Base-by-base conservation (phyloP, 1,140 invertebrate species). In the Drosophila pachea region DNA sequence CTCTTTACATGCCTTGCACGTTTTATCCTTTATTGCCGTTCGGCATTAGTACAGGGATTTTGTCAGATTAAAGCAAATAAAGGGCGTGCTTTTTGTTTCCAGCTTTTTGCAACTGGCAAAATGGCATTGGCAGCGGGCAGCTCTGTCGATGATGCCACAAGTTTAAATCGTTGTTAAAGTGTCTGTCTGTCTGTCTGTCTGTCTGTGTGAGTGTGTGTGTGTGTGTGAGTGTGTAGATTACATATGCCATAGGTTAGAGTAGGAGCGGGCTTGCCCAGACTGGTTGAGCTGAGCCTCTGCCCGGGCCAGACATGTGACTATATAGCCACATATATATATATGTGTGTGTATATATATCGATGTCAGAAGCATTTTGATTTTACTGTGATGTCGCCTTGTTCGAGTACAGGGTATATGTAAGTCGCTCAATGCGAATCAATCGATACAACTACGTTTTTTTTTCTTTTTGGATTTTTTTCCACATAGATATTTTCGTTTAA, bases 21-120 rank as follows among this genome's bases (percentile, higher is more conserved):
- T 86, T 86, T 86, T 69, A 81, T 86, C 81, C 82, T 86, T 86
- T 86, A 86, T 86, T 86, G 81, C 81, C 81, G 74, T 68, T 68
- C 82, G 82, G 81, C 81, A 86, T 84, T 79, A 86, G 74, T 72
- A 76, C 81, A 74, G 76, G 79, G 79, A 84, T 84, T 84, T 84
- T 63, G 69, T 79, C 68, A 83, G 79, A 84, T 84, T 84, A 84
- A 84, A 86, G 79, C 79, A 84, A 84, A 86, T 84, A 84, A 84
- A 84, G 73, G 66, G 79, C 79, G 73, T 83, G 78, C 78, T 77
- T 74, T 76, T 73, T 82, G 78, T 82, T 82, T 81, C 66, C 75
- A 70, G 49, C 74, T 62, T 33, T 53, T 36, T 36, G 16, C 35
- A 16, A 16, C 54, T 45, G 36, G 29, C 54, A 22, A 22, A 11